Evolutionary conservation across 2,113 vertebrate species (phyloP), one percentile per base, ranked within the genome.

Genomic region (Murina feae): DNA sequence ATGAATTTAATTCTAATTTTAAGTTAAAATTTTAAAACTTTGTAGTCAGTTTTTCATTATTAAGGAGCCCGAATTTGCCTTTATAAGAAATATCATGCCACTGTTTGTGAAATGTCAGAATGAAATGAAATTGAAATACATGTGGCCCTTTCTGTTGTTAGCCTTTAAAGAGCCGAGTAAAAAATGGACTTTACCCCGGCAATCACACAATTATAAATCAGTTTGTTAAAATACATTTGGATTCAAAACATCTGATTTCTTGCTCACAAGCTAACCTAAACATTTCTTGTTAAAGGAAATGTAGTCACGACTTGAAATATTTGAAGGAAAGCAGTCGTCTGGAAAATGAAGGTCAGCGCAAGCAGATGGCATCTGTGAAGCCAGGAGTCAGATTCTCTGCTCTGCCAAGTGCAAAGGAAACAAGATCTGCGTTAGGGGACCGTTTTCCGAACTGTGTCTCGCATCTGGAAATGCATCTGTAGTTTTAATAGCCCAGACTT

Each of bases 261-360:
- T 96, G 75, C 96, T 97, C 96, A 95, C 89, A 97, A 97, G 95
- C 53, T 87, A 98, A 97, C 96, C 94, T 98, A 98, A 98, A 97
- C 74, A 93, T 89, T 97, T 96, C 95, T 95, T 94, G 86, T 75
- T 96, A 98, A 98, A 97, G 97, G 95, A 98, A 97, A 98, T 97
- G 96, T 96, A 98, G 96, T 97, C 95, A 91, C 96, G 95, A 94
- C 96, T 98, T 97, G 96, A 97, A 98, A 97, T 95, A 80, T 97
- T 96, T 98, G 96, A 97, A 98, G 97, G 97, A 97, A 98, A 98
- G 93, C 91, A 97, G 92, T 98, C 97, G 97, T 97, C 95, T 95
- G 97, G 97, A 98, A 98, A 98, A 98, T 97, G 97, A 98, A 97
- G 96, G 97, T 98, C 98, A 98, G 97, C 96, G 92, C 0, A 47